A percentile compares a stretch with the other conserved stretches of the same genome.
Conservation (phyloP, 2,888 invertebrate genomes). For the Nephrotoma flavescens region DNA sequence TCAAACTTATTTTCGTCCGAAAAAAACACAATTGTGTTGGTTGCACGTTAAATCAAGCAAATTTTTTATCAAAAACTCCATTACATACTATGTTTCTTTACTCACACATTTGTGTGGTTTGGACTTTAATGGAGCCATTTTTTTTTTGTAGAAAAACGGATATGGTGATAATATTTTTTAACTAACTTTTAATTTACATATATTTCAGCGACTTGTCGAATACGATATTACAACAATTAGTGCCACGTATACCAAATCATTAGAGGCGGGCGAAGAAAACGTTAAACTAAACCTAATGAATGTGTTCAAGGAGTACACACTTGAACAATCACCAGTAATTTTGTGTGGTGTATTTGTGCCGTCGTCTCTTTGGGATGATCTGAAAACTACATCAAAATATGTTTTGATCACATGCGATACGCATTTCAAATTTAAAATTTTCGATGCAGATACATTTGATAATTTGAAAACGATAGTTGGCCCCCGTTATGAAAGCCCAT, state of each 20-base stretch:
- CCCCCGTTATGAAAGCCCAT: slow-evolving; percentile 50
- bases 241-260: background rate
- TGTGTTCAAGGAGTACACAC: slow-evolving; percentile 11
- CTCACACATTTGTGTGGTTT: too few relatives aligned
- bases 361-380: background rate
- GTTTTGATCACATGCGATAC: slow-evolving; percentile 11
- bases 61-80: too few relatives aligned
- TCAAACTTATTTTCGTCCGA: too few relatives aligned
- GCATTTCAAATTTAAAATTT: slow-evolving; percentile 53
- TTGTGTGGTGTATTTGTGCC: slow-evolving; percentile 8
- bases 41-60: too few relatives aligned
- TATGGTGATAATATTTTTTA: too few relatives aligned
- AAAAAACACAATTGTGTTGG: too few relatives aligned
- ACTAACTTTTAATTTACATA: background rate
- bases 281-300: background rate
- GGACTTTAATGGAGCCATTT: too few relatives aligned
- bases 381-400: slow-evolving; percentile 1
- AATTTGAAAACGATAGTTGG: slow-evolving; percentile 50
- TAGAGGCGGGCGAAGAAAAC: background rate
- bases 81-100: too few relatives aligned
- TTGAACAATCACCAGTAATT: slow-evolving; percentile 40
- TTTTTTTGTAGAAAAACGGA: too few relatives aligned
- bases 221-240: slow-evolving; percentile 3
- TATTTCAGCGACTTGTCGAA: slow-evolving; percentile 6
- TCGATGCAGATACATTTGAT: slow-evolving; percentile 46